Evolutionary conservation across 1,140 invertebrate genomes (phyloP), one percentile per base, ranked within the genome.

Genomic region (Ruditapes philippinarum): DNA sequence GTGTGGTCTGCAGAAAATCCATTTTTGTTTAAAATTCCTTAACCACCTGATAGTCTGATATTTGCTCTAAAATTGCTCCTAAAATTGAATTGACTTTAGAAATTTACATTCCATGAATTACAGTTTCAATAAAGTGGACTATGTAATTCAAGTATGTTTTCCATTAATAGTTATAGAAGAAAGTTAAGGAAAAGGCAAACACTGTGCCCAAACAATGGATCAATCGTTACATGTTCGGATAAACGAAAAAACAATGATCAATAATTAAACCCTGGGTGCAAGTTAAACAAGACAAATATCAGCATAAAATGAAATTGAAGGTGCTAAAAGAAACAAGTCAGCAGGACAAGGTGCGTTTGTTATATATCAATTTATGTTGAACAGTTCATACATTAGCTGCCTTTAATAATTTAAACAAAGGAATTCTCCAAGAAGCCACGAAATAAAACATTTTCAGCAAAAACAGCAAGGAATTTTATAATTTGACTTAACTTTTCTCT

Each of bases 221-320:
- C 65, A 70, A 70, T 70, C 38, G 65, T 36, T 70, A 70, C 36
- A 65, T 33, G 31, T 14, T 65, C 28, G 60, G 31, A 65, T 33
- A 28, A 19, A 28, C 51, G 5, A n/a, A n/a, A 70, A 70, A 70
- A 12, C n/a, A 70, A 38, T n/a, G 65, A 70, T 70, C 65, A 70
- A 70, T 70, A 70, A 70, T 70, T 70, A 70, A 70, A 28, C 28
- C 14, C 11, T 9, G 17, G 65, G 65, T n/a, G n/a, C 22, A n/a
- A 70, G 36, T 70, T 57, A 57, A 65, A 65, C 62, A 65, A 65
- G 33, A n/a, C n/a, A n/a, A n/a, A n/a, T n/a, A n/a, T n/a, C n/a
- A n/a, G n/a, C n/a, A n/a, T n/a, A n/a, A n/a, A n/a, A n/a, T n/a
- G n/a, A n/a, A n/a, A n/a, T n/a, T n/a, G n/a, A n/a, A n/a, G n/a